Percentiles rank a stretch among this genome's conserved stretches.
Conservation (phyloP, 2,888 invertebrate genomes). For the Ceraclea dissimilis region DNA sequence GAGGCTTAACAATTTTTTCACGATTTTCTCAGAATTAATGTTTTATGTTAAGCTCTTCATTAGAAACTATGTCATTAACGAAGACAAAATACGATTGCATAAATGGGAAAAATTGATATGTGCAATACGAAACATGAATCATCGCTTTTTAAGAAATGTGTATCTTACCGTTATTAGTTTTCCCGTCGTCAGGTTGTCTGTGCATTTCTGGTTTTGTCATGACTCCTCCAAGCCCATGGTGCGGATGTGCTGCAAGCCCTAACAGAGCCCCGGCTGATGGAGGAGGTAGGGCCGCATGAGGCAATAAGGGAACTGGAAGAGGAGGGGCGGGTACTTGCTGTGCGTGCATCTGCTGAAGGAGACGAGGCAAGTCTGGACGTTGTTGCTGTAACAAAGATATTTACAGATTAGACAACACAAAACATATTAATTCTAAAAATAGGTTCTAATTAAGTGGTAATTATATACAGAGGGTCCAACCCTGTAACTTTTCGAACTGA, state of each 20-base stretch:
- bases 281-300: slow-evolving; percentile 45
- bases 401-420: no score
- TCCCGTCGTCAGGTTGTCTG: slow-evolving; percentile 56
- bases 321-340: slow-evolving; percentile 75
- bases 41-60: no score
- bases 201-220: slow-evolving; percentile 60
- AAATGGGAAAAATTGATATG: no score
- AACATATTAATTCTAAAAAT: no score
- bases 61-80: no score
- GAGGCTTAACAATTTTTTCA: no score
- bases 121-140: no score
- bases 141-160: no score
- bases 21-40: no score
- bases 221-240: slow-evolving; percentile 70
- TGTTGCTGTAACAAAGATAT: slow-evolving; percentile 61
- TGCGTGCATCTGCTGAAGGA: slow-evolving; percentile 89
- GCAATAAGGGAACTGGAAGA: slow-evolving; percentile 53
- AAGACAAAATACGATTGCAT: no score
- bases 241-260: slow-evolving; percentile 58
- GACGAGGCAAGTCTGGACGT: slow-evolving; percentile 72
- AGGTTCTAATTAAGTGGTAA: not conserved
- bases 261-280: slow-evolving; percentile 52
- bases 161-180: slow-evolving; percentile 60
- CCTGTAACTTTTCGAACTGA: no score
- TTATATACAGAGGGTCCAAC: not conserved